Conservation (phyloP, 2,888 invertebrate species). For the Temnothorax unifasciatus region DNA sequence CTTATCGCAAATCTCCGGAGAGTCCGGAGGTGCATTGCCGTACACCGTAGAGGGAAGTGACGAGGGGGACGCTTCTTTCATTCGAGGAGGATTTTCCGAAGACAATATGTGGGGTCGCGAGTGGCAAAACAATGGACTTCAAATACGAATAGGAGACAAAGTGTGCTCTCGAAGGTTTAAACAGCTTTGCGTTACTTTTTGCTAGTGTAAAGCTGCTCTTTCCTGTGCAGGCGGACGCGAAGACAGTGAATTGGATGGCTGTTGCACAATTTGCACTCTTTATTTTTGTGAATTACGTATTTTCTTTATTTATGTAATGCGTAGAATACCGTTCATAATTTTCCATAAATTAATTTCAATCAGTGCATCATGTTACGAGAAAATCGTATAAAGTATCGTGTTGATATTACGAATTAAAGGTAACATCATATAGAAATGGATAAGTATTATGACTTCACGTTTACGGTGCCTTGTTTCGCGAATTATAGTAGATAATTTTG, state of each 20-base stretch:
- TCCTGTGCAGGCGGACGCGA: conserved; percentile 50
- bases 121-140: conserved; percentile 68
- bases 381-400: not conserved
- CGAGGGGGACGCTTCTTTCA: conserved; percentile 58
- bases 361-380: not conserved
- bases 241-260: conserved; percentile 46
- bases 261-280: conserved; percentile 1
- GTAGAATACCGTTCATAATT: not conserved
- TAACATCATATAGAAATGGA: not conserved
- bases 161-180: conserved; percentile 62
- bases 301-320: not conserved
- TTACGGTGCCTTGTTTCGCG: not conserved
- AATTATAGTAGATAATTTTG: conserved; percentile 17
- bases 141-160: conserved; percentile 62
- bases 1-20: conserved; percentile 30
- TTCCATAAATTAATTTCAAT: not conserved
- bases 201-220: conserved; percentile 55
- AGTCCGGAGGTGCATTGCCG: conserved; percentile 1
- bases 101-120: conserved; percentile 66
- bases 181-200: conserved; percentile 62
- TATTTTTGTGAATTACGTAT: conserved; percentile 18
- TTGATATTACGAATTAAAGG: not conserved
- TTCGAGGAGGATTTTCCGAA: conserved; percentile 57
- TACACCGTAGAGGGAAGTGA: conserved; percentile 11
- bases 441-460: not conserved